Conservation (phyloP, 2,797 vertebrate genomes). For the Diglossa cyanea region DNA sequence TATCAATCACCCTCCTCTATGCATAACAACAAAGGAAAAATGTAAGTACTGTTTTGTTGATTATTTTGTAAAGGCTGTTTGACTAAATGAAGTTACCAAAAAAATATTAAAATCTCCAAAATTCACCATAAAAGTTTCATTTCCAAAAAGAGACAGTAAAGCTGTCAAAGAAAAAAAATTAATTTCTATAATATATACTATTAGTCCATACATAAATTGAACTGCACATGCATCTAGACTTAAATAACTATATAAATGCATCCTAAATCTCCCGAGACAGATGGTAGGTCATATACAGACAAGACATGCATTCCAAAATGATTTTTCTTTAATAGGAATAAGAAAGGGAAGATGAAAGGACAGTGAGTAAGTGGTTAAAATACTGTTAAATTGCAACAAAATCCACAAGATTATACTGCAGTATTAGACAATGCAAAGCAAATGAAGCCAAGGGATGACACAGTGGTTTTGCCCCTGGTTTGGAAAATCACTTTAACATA, state of each 20-base stretch:
- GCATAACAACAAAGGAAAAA: background rate
- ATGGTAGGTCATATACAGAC: slow-evolving; percentile 36
- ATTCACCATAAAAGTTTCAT: slow-evolving; percentile 36
- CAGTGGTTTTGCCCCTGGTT: background rate
- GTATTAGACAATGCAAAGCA: background rate
- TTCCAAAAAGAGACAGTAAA: slow-evolving; percentile 63
- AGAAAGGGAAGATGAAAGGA: slow-evolving; percentile 35
- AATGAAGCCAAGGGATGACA: background rate
- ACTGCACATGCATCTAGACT: slow-evolving; percentile 42
- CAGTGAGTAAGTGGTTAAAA: slow-evolving; percentile 26
- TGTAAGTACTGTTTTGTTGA: background rate
- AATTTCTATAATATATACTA: slow-evolving; percentile 34
- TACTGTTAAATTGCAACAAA: slow-evolving; percentile 28
- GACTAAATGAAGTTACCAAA: slow-evolving; percentile 1
- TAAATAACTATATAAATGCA: slow-evolving; percentile 63
- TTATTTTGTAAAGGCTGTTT: slow-evolving; percentile 27
- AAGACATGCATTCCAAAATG: slow-evolving; percentile 48
- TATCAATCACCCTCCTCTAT: background rate
- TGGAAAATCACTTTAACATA: background rate
- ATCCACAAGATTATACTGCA: background rate
- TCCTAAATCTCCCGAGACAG: slow-evolving; percentile 59
- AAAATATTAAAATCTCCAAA: background rate
- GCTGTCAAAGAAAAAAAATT: slow-evolving; percentile 51
- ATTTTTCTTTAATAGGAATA: slow-evolving; percentile 24
- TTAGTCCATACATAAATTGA: slow-evolving; percentile 62